Conservation (phyloP, 2,113 vertebrate genomes). For the Trogon surrucura region DNA sequence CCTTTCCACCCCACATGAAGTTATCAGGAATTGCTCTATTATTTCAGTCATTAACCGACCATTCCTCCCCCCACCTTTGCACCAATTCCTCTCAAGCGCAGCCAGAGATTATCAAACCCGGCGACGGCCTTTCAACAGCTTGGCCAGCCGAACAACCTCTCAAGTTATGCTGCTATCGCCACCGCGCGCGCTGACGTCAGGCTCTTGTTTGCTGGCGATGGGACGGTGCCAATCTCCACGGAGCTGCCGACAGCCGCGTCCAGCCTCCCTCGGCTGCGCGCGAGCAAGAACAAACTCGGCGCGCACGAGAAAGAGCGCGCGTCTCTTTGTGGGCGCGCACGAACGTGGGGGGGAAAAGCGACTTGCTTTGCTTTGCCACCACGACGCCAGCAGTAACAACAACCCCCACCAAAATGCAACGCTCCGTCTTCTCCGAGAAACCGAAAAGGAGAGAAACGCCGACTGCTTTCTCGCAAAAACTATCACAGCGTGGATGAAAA, state of each 20-base stretch:
- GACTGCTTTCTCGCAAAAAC: background rate
- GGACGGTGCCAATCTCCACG: conserved; percentile 74
- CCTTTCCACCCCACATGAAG: background rate
- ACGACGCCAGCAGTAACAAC: background rate
- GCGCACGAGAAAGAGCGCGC: background rate
- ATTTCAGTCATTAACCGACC: conserved; percentile 65
- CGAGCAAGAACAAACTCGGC: conserved; percentile 53
- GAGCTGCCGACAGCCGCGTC: conserved; percentile 67
- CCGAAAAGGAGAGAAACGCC: background rate
- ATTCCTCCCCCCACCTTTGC: conserved; percentile 22
- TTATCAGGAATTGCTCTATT: conserved; percentile 62
- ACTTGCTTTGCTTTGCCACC: conserved; percentile 30
- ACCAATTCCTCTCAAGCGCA: conserved; percentile 52
- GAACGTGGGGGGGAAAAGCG: accelerated
- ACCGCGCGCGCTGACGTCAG: conserved; percentile 63
- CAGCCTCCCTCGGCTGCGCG: conserved; percentile 53
- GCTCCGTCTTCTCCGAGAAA: background rate
- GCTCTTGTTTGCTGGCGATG: conserved; percentile 75
- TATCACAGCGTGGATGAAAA: background rate
- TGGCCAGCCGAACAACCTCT: conserved; percentile 58
- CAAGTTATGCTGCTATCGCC: conserved; percentile 53
- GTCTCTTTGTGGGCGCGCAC: background rate
- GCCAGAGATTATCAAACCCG: conserved; percentile 70
- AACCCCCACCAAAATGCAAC: too few species aligned
- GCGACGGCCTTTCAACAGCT: conserved; percentile 66